Conservation (phyloP, 92 coral and sea anemone genomes). For the Desmophyllum pertusum region DNA sequence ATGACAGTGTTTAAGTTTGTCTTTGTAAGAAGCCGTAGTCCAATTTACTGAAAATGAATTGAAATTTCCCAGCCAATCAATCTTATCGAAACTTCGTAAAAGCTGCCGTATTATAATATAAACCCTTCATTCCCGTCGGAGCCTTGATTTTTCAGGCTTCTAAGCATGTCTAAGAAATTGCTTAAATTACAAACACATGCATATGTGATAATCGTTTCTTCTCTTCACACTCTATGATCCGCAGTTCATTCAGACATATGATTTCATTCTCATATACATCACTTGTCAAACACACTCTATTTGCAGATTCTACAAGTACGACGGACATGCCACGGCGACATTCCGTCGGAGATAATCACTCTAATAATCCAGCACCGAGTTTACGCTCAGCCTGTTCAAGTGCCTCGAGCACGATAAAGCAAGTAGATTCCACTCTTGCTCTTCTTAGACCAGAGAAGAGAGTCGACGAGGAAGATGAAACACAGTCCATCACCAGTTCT, state of each 20-base stretch:
- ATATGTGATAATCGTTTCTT: too few species aligned
- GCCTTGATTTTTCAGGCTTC: too few species aligned
- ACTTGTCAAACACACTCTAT: not conserved
- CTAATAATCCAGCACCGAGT: not conserved
- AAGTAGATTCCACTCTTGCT: conserved; percentile 58
- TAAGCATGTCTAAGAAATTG: too few species aligned
- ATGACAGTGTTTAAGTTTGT: too few species aligned
- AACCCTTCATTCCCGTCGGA: too few species aligned
- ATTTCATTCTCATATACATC: not conserved
- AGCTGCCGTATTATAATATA: too few species aligned
- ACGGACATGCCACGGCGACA: conserved; percentile 22
- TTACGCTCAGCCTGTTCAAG: conserved; percentile 74
- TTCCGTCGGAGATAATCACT: not conserved
- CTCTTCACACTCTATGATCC: not conserved
- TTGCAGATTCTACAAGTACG: not conserved
- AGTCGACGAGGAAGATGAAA: conserved; percentile 69
- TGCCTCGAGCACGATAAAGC: conserved; percentile 74
- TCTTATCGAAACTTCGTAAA: not conserved
- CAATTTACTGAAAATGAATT: not conserved
- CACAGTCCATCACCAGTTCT: conserved; percentile 74
- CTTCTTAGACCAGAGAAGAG: conserved; percentile 19
- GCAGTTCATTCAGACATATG: not conserved
- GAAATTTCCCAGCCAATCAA: not conserved
- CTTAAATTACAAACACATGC: too few species aligned
- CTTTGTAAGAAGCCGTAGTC: too few species aligned